Evolutionary conservation across 2,113 vertebrate genomes (phyloP).

Genomic region (Crypturellus undulatus): DNA sequence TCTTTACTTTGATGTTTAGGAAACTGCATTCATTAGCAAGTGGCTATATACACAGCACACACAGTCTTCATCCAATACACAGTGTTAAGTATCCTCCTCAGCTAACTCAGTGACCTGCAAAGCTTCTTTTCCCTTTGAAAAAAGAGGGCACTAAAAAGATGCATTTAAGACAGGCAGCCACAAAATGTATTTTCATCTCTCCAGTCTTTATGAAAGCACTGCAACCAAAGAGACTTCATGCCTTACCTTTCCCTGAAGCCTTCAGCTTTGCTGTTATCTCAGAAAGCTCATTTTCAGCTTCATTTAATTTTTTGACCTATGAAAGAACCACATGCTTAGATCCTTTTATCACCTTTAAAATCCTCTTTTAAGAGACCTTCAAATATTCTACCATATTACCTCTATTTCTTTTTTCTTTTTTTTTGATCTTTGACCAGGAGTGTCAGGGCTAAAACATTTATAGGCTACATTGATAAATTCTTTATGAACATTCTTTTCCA

Average conservation of each 20-base stretch:
- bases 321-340: not conserved
- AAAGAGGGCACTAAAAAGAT: not conserved
- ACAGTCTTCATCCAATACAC: not conserved
- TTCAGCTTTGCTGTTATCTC: constrained; percentile 89
- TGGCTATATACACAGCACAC: not conserved
- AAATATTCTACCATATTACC: not conserved
- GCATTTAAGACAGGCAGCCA: not conserved
- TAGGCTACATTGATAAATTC: not conserved
- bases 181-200: not conserved
- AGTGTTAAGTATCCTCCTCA: fast-evolving
- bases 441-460: not conserved
- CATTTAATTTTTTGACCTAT: constrained; percentile 88
- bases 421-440: not conserved
- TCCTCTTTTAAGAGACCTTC: not conserved
- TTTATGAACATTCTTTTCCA: not conserved
- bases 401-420: not conserved
- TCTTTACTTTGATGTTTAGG: not conserved
- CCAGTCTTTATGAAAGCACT: not conserved
- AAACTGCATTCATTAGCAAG: not conserved
- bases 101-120: not conserved
- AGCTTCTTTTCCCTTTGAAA: not conserved
- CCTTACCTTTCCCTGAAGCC: constrained; percentile 85
- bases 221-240: not conserved
- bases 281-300: constrained; percentile 88
- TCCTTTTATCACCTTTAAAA: not conserved